Evolutionary conservation across 2,113 vertebrate genomes (phyloP).

Genomic region (Calidris pugnax): DNA sequence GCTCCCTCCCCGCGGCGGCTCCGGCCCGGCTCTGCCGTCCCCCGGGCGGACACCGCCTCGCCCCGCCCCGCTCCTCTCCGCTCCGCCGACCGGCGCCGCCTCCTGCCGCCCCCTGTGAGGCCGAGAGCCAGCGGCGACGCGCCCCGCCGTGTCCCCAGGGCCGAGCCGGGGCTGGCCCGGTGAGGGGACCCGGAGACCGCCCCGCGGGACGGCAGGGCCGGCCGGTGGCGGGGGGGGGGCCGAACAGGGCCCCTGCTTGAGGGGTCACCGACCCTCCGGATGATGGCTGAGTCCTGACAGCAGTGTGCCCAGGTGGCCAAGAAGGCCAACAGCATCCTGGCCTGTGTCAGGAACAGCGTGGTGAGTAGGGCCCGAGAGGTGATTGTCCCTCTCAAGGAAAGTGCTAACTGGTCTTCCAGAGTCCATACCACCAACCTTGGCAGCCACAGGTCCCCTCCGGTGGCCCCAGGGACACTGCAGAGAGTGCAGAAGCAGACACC

Average conservation of each 20-base stretch:
- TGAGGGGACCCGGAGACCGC: background rate
- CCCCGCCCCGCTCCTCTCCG: background rate
- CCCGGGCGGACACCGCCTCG: background rate
- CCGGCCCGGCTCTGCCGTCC: background rate
- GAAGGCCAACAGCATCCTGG: too few species aligned
- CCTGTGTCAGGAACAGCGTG: too few species aligned
- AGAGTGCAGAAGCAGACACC: too few species aligned
- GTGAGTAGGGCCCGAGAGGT: too few species aligned
- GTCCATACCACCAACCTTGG: too few species aligned
- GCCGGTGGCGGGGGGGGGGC: too few species aligned
- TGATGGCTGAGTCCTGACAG: background rate
- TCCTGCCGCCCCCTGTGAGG: background rate
- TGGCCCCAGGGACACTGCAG: too few species aligned
- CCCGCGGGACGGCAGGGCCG: too few species aligned
- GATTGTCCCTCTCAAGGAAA: too few species aligned
- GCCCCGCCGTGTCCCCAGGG: background rate
- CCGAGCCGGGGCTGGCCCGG: background rate
- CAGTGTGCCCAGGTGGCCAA: too few species aligned
- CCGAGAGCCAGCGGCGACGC: background rate
- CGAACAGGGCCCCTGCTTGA: background rate
- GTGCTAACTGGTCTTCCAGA: too few species aligned
- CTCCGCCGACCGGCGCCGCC: background rate
- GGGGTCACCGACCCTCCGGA: fast-evolving
- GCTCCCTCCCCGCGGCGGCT: background rate
- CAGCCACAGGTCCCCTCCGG: too few species aligned